Conservation (phyloP, 2,113 vertebrate species). For the Centropristis striata region DNA sequence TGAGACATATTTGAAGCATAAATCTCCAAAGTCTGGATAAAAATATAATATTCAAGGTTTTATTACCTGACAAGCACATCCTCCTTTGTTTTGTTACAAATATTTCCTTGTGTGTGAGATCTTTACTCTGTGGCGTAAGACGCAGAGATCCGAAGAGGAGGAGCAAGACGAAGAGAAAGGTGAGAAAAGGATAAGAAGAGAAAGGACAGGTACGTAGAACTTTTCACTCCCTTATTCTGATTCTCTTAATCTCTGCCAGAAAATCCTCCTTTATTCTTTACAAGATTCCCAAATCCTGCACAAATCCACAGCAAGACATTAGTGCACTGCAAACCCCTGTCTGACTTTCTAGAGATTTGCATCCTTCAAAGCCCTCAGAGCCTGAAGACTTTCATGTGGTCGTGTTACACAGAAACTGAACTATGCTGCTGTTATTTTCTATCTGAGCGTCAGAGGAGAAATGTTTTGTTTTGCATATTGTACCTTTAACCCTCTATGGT, state of each 20-base stretch:
- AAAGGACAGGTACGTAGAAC: conserved; percentile 2
- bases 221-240: conserved; percentile 9
- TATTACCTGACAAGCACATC: neutral
- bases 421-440: neutral
- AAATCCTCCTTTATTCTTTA: conserved; percentile 59
- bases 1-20: neutral
- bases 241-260: conserved; percentile 42
- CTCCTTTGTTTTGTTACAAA: neutral
- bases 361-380: conserved; percentile 36
- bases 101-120: neutral
- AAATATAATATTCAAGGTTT: neutral
- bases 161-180: neutral
- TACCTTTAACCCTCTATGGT: neutral
- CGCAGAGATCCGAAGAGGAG: neutral
- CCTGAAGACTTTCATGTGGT: conserved; percentile 13
- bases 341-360: conserved; percentile 47
- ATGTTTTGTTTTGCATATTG: neutral
- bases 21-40: neutral
- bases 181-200: conserved; percentile 17
- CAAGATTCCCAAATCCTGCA: conserved; percentile 55
- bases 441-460: neutral
- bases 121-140: conserved; percentile 1
- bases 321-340: conserved; percentile 18
- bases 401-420: conserved; percentile 8
- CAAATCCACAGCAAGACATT: conserved; percentile 42